Conservation (phyloP, 2,888 invertebrate genomes). For the Abrostola tripartita region DNA sequence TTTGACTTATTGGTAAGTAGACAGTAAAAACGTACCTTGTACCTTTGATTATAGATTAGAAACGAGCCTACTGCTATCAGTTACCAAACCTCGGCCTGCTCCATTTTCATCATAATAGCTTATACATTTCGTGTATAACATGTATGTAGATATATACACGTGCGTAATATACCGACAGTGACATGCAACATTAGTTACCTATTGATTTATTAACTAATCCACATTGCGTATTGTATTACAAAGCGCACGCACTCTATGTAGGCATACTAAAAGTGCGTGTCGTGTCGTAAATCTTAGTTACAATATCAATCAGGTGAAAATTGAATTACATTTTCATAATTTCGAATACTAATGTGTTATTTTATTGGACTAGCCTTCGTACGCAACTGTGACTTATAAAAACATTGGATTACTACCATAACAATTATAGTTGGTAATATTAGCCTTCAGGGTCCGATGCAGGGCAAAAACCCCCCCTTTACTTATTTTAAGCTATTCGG, state of each 20-base stretch:
- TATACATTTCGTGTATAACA: slow-evolving; percentile 8
- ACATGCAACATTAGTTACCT: slow-evolving; percentile 21
- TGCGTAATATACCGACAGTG: slow-evolving; percentile 12
- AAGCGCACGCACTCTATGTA: slow-evolving; percentile 29
- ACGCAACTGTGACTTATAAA: background rate
- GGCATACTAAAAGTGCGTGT: slow-evolving; percentile 29
- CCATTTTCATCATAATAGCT: slow-evolving; percentile 8
- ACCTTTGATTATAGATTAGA: background rate
- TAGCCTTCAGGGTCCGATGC: no score
- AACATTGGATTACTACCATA: background rate
- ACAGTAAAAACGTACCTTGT: no score
- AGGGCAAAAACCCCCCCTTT: no score
- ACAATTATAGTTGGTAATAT: background rate
- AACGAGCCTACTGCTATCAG: background rate
- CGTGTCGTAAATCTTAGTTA: background rate
- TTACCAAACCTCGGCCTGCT: background rate
- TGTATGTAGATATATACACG: slow-evolving; percentile 4
- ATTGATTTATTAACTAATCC: slow-evolving; percentile 4
- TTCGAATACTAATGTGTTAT: background rate
- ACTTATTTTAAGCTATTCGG: no score
- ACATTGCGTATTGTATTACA: slow-evolving; percentile 2
- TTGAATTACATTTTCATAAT: background rate
- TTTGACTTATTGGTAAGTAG: no score
- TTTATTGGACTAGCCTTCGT: background rate
- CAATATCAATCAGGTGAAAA: background rate